Percentiles rank a stretch among this genome's conserved stretches.
These are phyloP conservation scores for Cynodonichthys magdalenae DNA, from an alignment of 2,797 vertebrate species.

Conservation along the genomic window DNA sequence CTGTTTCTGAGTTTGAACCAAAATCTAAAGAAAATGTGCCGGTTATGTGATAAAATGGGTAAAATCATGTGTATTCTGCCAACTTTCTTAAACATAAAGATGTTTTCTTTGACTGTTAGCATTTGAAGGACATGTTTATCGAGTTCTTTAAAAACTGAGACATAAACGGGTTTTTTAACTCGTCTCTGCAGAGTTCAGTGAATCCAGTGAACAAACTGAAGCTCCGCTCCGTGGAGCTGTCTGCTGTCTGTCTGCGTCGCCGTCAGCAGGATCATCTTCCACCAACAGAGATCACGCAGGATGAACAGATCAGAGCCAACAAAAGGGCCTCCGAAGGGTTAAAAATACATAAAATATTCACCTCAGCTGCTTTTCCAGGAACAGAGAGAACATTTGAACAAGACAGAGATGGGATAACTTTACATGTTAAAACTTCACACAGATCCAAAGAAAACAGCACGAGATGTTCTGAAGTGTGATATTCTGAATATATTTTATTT, in stretches of 20 bases:
- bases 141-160: no score
- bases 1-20: no score
- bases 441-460: constrained; percentile 37
- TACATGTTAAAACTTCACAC: constrained; percentile 23
- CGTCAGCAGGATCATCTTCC: constrained; percentile 52
- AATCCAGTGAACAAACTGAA: no score
- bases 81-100: no score
- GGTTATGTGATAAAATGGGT: no score
- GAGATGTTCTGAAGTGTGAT: background rate
- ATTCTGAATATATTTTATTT: no score
- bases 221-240: constrained; percentile 38
- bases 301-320: constrained; percentile 49
- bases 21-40: no score
- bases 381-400: constrained; percentile 37
- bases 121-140: no score
- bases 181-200: background rate
- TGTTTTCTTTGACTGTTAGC: no score
- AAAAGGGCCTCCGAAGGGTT: constrained; percentile 52
- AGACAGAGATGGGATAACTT: constrained; percentile 27
- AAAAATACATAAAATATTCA: constrained; percentile 65
- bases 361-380: constrained; percentile 41
- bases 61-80: no score
- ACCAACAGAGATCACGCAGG: constrained; percentile 50
- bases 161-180: no score
- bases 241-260: constrained; percentile 34